Base-by-base conservation (phyloP, 2,888 invertebrate genomes). In the Sturmia bella region DNA sequence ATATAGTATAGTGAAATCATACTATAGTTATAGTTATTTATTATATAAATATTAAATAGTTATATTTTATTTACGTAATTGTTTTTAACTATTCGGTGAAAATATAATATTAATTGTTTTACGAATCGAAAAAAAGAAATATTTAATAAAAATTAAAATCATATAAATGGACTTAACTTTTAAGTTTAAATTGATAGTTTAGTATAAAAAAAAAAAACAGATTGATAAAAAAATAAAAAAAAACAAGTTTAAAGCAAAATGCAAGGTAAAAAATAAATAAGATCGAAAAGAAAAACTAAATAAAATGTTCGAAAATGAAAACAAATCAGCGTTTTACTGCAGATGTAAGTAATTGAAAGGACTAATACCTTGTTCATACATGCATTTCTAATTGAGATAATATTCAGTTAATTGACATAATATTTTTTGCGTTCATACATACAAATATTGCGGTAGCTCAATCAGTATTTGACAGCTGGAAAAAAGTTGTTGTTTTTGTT, bases 211-310 rank as follows among this genome's bases (percentile, higher is more conserved):
- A n/a, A n/a, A n/a, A n/a, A n/a, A n/a, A n/a, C n/a, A n/a, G n/a
- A n/a, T n/a, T 73, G 72, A 68, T 72, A 68, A 1, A 50, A 9
- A 13, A 41, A 24, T 63, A 54, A 59, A 66, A 57, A 32, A 32
- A 27, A 27, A 27, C 81, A 81, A 77, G 57, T 57, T 64, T 56
- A 57, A 39, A 21, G 61, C 78, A 64, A 83, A 73, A 78, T 72
- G 68, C 70, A 84, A 84, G 73, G 77, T 68, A 41, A 82, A 79
- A 74, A 70, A 69, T 76, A 54, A 45, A 68, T 75, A 75, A 66
- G 77, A 59, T 27, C 13, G 5, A 12, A 75, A 66, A 66, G 78
- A 27, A 63, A 27, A 66, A 78, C 57, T 69, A 76, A 32, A 32
- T 32, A 32, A 80, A 80, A 70, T 43, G 69, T 76, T 76, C 48